Base-by-base conservation (phyloP, 2,888 invertebrate genomes). In the Cheilosia soror region DNA sequence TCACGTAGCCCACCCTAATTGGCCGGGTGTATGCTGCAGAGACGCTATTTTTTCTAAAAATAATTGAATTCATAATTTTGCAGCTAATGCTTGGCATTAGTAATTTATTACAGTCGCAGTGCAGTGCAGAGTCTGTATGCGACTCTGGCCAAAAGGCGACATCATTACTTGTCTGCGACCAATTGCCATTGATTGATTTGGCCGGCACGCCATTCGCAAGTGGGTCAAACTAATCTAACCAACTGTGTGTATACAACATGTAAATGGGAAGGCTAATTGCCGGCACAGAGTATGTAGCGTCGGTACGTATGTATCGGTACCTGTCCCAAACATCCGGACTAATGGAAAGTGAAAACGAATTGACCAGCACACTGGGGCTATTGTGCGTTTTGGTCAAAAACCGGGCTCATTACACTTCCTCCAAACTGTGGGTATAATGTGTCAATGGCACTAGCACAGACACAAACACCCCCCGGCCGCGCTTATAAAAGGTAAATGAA, bases 41-140 rank as follows among this genome's bases (percentile, higher is more conserved):
- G 47, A 7, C 15, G n/a, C 47, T 25, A 13, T 20, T 31, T 42
- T 7, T 55, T 72, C 63, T 15, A n/a, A 68, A 77, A 80, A 72
- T 85, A 85, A 85, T 85, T 76, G 85, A 85, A 85, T 85, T 85
- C 85, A 85, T 85, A 81, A 81, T 85, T 85, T 80, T 85, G 60
- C 55, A 37, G 37, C 81, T 85, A 81, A 85, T 85, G 81, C 55
- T 57, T 62, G 71, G 69, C 63, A 84, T 81, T 68, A 66, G 81
- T 77, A 57, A 76, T 84, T 80, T 71, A 71, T 69, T 62, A 51
- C 63, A 57, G 73, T 53, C 68, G 78, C 72, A 78, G 13, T 78
- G 73, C 73, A 37, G 15, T 6, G 40, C n/a, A 42, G 63, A 72
- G 62, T 44, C 44, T 37, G 37, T 15, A 15, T 5, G 6, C 7